Evolutionary conservation across 2,888 invertebrate species (phyloP), one percentile per base, ranked within the genome.

Genomic region (Baccha elongata): DNA sequence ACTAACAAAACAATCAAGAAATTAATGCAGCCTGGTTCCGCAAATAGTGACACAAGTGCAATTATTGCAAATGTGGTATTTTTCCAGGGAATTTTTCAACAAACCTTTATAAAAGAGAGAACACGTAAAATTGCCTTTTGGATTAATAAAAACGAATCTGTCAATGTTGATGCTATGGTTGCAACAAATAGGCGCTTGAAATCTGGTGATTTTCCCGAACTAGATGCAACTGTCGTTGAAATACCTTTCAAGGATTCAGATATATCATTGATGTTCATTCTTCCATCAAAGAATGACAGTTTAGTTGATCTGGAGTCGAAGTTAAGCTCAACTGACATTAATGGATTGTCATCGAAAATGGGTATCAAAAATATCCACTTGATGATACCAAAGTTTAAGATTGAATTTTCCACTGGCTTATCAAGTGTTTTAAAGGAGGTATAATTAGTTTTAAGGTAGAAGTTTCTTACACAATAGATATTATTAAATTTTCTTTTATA

Each of bases 31-130:
- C 15, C 93, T 1, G 93, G 92, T 84, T 91, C 92, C 86, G 88
- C 96, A 0, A 87, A 91, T 87, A 58, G 60, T 0, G 87, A 90
- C 0, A 95, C 96, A 0, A 92, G 94, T 64, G 89, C 96, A 72
- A 94, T 97, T 2, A 92, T 97, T 5, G 93, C 96, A 2, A 97
- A 96, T 88, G 97, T 96, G 0, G 93, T 97, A 13, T 96, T 97
- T 88, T 97, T 97, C 91, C 97, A 97, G 91, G 95, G 95, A 2
- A 91, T 92, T 32, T 97, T 97, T 96, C 89, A 91, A 46, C 88
- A 92, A 35, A 92, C 94, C 86, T 98, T 98, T 87, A 88, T 94
- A 17, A 87, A 91, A 0, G 86, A 87, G 0, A 29, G 86, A 1
- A 97, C 97, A 0, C 85, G 78, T n/a, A 91, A 93, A 0, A 92